Percentiles rank a stretch among this genome's conserved stretches.
These are phyloP conservation scores for Actinostola sp. DNA, from an alignment of 92 coral and sea anemone species.

Conservation along the genomic window DNA sequence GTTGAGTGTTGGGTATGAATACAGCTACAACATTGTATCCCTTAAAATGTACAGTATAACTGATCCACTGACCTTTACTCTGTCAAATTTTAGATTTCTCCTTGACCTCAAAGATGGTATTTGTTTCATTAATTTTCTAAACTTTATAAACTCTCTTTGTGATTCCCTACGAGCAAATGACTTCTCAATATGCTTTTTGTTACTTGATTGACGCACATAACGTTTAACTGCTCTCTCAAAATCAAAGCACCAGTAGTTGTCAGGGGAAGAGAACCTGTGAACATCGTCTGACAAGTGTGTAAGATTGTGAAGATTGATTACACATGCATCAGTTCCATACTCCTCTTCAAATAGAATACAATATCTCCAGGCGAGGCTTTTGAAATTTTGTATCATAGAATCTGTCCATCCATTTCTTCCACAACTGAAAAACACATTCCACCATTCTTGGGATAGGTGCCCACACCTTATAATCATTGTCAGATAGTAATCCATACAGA, in stretches of 20 bases:
- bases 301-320: too few species aligned
- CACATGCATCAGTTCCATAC: constrained; percentile 59
- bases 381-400: constrained; percentile 54
- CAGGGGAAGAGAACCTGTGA: constrained; percentile 61
- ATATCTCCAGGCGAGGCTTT: constrained; percentile 58
- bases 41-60: too few species aligned
- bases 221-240: constrained; percentile 75
- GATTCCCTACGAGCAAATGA: too few species aligned
- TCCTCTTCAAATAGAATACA: constrained; percentile 56
- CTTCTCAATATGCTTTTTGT: constrained; percentile 49
- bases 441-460: constrained; percentile 69
- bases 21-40: too few species aligned
- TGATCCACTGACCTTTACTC: not conserved
- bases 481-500: constrained; percentile 55
- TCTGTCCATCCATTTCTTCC: constrained; percentile 65
- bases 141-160: not conserved
- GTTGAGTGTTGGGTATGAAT: too few species aligned
- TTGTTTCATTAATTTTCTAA: not conserved
- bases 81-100: not conserved
- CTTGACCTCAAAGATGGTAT: not conserved
- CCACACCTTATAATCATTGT: constrained; percentile 49
- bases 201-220: constrained; percentile 67
- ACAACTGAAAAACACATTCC: constrained; percentile 44
- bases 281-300: constrained; percentile 60
- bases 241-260: constrained; percentile 68